These are phyloP conservation scores for Drosophila colorata DNA, from an alignment of 2,888 invertebrate genomes.

Conservation along the genomic window DNA sequence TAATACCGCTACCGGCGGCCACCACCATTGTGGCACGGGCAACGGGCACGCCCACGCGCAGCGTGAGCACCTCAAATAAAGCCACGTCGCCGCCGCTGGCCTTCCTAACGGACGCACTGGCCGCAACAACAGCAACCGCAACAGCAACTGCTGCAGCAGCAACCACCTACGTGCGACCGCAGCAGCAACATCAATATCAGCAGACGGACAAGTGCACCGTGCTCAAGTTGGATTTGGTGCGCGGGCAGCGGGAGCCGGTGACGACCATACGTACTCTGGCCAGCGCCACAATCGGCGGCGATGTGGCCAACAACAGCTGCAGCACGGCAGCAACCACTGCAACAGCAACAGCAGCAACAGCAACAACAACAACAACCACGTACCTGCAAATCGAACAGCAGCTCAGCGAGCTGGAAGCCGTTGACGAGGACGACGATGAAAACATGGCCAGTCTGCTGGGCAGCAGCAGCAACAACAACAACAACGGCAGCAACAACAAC, in stretches of 20 bases:
- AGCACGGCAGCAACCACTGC: background rate
- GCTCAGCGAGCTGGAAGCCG: conserved; percentile 61
- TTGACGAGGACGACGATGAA: conserved; percentile 62
- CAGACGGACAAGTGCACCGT: conserved; percentile 84
- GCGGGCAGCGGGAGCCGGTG: conserved; percentile 54
- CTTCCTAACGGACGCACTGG: conserved; percentile 58
- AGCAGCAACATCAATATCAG: conserved; percentile 84
- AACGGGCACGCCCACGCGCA: conserved; percentile 42
- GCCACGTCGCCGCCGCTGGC: conserved; percentile 82
- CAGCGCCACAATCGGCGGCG: conserved; percentile 20
- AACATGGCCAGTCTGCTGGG: conserved; percentile 61
- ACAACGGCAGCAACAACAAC: conserved; percentile 21
- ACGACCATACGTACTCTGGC: conserved; percentile 52
- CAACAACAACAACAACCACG: conserved; percentile 55
- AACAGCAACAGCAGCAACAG: conserved; percentile 7
- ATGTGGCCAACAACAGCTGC: conserved; percentile 14
- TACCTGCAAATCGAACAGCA: conserved; percentile 77
- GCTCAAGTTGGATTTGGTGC: conserved; percentile 80
- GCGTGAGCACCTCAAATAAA: conserved; percentile 77
- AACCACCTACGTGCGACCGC: conserved; percentile 72
- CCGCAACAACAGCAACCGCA: conserved; percentile 10
- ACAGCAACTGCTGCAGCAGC: conserved; percentile 10
- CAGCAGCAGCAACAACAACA: conserved; percentile 19
- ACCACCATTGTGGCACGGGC: conserved; percentile 54
- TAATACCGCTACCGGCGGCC: conserved; percentile 82